These are phyloP conservation scores for Aplodontia rufa DNA, from an alignment of 2,113 vertebrate species.

Conservation along the genomic window DNA sequence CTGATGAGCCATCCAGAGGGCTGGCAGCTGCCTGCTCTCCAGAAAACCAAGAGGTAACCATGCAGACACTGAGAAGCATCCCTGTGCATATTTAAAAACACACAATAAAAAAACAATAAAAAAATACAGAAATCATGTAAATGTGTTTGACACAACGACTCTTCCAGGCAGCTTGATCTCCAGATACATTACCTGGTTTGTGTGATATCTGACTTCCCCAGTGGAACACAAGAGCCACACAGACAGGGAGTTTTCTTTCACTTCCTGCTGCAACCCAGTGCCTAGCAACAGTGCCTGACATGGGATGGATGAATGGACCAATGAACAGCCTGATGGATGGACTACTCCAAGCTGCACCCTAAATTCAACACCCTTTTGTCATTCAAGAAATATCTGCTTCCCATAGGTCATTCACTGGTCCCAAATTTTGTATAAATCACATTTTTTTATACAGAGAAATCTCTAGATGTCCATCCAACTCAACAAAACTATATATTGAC, in stretches of 20 bases:
- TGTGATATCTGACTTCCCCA: background rate
- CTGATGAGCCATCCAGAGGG: background rate
- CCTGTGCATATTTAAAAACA: background rate
- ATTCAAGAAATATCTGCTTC: background rate
- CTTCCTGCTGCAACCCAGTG: background rate
- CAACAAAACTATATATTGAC: background rate
- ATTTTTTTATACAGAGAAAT: background rate
- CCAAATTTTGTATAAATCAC: background rate
- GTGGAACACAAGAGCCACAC: background rate
- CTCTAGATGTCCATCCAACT: background rate
- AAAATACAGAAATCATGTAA: background rate
- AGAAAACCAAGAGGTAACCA: background rate
- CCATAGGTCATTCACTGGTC: background rate
- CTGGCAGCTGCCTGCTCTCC: background rate
- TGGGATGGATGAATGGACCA: too few species aligned
- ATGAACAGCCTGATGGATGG: fast-evolving
- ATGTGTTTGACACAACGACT: background rate
- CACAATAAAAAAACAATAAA: background rate
- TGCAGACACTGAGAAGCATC: background rate
- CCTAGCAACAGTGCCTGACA: background rate
- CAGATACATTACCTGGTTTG: background rate
- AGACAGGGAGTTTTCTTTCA: background rate
- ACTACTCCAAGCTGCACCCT: background rate
- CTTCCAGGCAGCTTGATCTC: background rate
- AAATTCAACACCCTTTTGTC: background rate